A percentile compares a stretch with the other conserved stretches of the same genome.
These are phyloP conservation scores for Acyrthosiphon pisum DNA, from an alignment of 1,140 invertebrate species.

Conservation along the genomic window DNA sequence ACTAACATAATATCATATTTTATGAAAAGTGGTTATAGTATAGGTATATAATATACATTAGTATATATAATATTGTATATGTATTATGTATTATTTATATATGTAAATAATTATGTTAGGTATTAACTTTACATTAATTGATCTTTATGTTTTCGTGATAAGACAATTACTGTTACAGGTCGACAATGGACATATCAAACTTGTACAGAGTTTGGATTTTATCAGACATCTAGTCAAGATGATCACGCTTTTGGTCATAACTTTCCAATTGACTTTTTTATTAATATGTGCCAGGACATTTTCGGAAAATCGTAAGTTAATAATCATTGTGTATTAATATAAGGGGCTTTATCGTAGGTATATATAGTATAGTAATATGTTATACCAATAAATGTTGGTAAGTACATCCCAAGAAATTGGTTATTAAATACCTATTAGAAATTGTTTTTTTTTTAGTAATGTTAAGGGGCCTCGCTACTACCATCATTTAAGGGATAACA, in stretches of 20 bases:
- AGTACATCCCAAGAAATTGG: no score
- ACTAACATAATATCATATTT: neutral
- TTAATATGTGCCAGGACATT: slow-evolving; percentile 83
- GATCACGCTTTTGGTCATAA: slow-evolving; percentile 77
- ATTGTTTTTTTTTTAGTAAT: no score
- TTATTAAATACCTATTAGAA: no score
- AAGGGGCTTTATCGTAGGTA: neutral
- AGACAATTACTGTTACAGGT: slow-evolving; percentile 63
- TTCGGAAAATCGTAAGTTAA: slow-evolving; percentile 69
- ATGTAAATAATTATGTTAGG: no score
- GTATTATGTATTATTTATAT: no score
- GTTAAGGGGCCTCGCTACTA: no score
- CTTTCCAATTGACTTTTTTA: slow-evolving; percentile 81
- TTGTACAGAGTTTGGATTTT: slow-evolving; percentile 94
- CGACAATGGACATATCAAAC: slow-evolving; percentile 95
- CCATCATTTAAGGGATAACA: no score
- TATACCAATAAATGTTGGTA: no score
- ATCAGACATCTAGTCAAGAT: slow-evolving; percentile 78
- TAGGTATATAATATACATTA: no score
- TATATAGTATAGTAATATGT: neutral
- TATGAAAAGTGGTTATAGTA: neutral
- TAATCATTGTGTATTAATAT: neutral
- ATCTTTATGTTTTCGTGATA: neutral
- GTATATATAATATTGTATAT: no score
- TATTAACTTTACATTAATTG: neutral